A percentile compares a stretch with the other conserved stretches of the same genome.
Conservation (phyloP, 2,888 invertebrate genomes). For the Caenorhabditis sinica region DNA sequence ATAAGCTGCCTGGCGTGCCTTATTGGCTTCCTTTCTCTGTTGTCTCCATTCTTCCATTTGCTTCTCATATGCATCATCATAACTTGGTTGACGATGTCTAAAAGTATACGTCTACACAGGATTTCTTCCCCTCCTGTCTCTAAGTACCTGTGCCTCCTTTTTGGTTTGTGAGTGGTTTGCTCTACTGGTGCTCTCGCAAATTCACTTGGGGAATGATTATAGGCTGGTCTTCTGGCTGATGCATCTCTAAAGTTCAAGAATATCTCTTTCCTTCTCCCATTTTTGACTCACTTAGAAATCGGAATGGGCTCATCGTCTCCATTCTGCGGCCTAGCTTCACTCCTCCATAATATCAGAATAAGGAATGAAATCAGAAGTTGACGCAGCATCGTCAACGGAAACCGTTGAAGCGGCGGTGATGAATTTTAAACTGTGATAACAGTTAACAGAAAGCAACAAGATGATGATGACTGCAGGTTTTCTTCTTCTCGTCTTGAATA, state of each 20-base stretch:
- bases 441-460: constrained; percentile 32
- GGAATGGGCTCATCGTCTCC: constrained; percentile 48
- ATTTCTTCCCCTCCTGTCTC: neutral
- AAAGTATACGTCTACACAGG: neutral
- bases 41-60: constrained; percentile 56
- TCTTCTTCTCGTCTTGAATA: constrained; percentile 25
- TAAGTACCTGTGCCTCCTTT: constrained; percentile 54
- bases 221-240: constrained; percentile 37
- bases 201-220: constrained; percentile 50
- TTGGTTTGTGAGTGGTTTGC: constrained; percentile 51
- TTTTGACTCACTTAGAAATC: constrained; percentile 47
- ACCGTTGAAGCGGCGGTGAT: constrained; percentile 7
- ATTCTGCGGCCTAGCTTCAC: constrained; percentile 37
- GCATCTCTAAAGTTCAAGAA: constrained; percentile 32
- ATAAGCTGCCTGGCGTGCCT: constrained; percentile 44
- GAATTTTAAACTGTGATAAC: constrained; percentile 35
- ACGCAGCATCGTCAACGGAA: constrained; percentile 47
- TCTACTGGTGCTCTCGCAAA: constrained; percentile 41
- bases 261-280: no score
- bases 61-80: constrained; percentile 47
- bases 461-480: constrained; percentile 54
- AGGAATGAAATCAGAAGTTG: constrained; percentile 27
- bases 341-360: constrained; percentile 33
- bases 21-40: constrained; percentile 55
- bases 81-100: constrained; percentile 47